Evolutionary conservation across 2,888 invertebrate genomes (phyloP), one percentile per base, ranked within the genome.

Genomic region (Drosophila incognita): DNA sequence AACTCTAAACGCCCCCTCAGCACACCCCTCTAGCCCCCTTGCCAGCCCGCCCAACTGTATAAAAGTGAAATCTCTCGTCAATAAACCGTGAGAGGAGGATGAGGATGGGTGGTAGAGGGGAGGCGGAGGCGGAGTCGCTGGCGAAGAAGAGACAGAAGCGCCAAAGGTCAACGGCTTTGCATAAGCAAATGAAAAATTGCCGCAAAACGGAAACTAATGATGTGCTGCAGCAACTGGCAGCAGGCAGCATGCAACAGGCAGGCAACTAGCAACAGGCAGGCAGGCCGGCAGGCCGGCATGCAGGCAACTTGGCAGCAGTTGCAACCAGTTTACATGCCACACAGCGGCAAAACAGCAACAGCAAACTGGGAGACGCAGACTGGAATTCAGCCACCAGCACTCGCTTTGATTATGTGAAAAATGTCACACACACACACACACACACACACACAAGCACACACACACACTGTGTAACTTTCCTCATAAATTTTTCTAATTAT

Each of bases 171-270:
- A 88, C 88, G 81, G 73, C 85, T 78, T 81, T 76, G 86, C 86
- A 83, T 88, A 86, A 72, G 87, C 87, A 89, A 85, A 84, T 90
- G 91, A 90, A 91, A 89, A 90, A 90, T 91, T 90, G 90, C 91
- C 87, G 71, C 91, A 91, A 90, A 90, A 89, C 87, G 89, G 90
- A 89, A 88, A 91, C 90, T 90, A 91, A 90, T 90, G 90, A 90
- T 90, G 91, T 91, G 91, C 79, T 88, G 89, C 84, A 61, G 63
- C 73, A 62, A 67, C 66, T 67, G 68, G 75, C 79, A 75, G 75
- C 58, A 27, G 72, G 74, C 56, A 48, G 24, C 63, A 62, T 4
- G 76, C 76, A 70, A 56, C 59, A 51, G 56, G 48, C 49, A 27
- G 27, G 51, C 52, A 52, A n/a, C 51, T 51, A n/a, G 52, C 31